Conservation (phyloP, 2,888 invertebrate genomes). For the Platerodrilus igneus region DNA sequence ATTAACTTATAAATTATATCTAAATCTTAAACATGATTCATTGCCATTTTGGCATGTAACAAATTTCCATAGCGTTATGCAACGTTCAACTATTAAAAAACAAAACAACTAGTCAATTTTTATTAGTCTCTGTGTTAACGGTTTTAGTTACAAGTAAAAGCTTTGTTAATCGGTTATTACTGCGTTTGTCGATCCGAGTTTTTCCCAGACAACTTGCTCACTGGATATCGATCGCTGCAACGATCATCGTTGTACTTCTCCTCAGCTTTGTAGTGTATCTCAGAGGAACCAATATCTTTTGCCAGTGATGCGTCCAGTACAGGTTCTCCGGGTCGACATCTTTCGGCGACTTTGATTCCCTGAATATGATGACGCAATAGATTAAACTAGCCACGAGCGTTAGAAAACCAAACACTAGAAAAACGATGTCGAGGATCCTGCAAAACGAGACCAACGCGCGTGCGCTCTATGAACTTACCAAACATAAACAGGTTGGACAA, state of each 20-base stretch:
- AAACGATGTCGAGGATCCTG: conserved; percentile 84
- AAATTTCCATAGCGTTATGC: too few species aligned
- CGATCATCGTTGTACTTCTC: conserved; percentile 67
- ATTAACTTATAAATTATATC: too few species aligned
- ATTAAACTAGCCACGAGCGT: conserved; percentile 79
- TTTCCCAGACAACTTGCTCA: conserved; percentile 69
- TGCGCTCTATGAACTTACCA: conserved; percentile 59
- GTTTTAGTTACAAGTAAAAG: too few species aligned
- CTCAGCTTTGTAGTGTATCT: conserved; percentile 72
- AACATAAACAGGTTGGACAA: conserved; percentile 79
- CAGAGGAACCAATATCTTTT: conserved; percentile 74
- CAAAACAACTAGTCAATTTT: too few species aligned
- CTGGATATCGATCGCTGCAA: conserved; percentile 65
- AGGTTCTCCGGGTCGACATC: conserved; percentile 75
- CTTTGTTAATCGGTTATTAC: too few species aligned
- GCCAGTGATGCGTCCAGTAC: conserved; percentile 91
- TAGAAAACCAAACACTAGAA: conserved; percentile 82
- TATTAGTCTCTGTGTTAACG: too few species aligned
- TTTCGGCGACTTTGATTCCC: conserved; percentile 71
- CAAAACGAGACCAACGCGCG: conserved; percentile 32
- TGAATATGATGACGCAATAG: conserved; percentile 80
- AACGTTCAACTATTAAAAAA: too few species aligned
- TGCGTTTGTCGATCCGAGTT: too few species aligned
- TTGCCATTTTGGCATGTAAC: too few species aligned
- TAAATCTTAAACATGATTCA: too few species aligned